phyloP scores from a whole-genome alignment of 2,888 invertebrate species.

The Oscheius myriophilus region DNA sequence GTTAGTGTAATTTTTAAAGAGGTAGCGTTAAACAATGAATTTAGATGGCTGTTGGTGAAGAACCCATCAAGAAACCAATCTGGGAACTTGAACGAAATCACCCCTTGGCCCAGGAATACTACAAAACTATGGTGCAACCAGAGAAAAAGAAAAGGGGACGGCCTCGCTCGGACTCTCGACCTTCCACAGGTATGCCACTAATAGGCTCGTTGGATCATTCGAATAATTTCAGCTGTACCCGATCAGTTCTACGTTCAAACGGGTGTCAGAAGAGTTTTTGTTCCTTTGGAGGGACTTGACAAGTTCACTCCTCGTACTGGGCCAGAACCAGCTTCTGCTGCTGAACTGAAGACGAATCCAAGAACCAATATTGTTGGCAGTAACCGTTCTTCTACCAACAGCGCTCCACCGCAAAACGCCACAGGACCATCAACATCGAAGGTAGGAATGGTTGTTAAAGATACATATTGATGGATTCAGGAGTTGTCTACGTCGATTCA shows the following conservation, averaged over 20 bases:
- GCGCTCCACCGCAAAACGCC: too few relatives aligned
- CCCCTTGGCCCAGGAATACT: constrained; percentile 24
- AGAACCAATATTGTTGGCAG: too few relatives aligned
- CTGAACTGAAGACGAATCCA: too few relatives aligned
- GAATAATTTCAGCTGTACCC: not conserved
- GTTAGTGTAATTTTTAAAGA: too few relatives aligned
- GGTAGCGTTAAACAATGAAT: too few relatives aligned
- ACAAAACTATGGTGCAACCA: constrained; percentile 4
- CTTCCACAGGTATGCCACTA: not conserved
- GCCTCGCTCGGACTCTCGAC: constrained; percentile 11
- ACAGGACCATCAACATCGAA: too few relatives aligned
- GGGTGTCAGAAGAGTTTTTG: constrained; percentile 26
- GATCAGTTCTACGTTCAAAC: constrained; percentile 25
- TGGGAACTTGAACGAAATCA: constrained; percentile 21
- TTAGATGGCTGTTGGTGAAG: constrained; percentile 19
- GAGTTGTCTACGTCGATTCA: too few relatives aligned
- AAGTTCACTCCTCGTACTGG: too few relatives aligned
- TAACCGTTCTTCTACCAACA: too few relatives aligned
- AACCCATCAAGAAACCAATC: constrained; percentile 20
- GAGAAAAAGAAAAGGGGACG: constrained; percentile 29
- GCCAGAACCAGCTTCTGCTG: too few relatives aligned
- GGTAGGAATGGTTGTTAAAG: too few relatives aligned
- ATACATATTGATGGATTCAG: too few relatives aligned
- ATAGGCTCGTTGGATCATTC: not conserved
- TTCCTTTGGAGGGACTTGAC: constrained; percentile 18